Evolutionary conservation across 2,797 vertebrate species (phyloP).

Genomic region (Protosalanx chinensis): DNA sequence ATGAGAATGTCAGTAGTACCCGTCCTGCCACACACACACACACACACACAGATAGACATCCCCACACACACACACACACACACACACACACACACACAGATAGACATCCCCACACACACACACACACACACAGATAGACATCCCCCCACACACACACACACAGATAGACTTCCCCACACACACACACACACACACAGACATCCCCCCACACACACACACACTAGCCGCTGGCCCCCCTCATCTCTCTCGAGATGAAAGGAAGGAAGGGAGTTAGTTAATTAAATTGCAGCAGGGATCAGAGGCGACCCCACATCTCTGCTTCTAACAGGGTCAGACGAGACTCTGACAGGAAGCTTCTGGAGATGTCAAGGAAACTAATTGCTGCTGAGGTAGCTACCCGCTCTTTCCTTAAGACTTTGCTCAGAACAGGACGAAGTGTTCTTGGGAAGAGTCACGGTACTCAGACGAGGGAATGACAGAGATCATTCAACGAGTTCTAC

Average conservation of each 20-base stretch:
- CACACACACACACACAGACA: no score
- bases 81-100: no score
- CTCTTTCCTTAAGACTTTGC: background rate
- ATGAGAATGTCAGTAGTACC: conserved; percentile 5
- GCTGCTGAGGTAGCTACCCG: background rate
- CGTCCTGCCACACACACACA: background rate
- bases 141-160: background rate
- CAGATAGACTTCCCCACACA: no score
- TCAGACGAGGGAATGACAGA: background rate
- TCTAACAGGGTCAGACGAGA: background rate
- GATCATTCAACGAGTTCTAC: background rate
- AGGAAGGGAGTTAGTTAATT: conserved; percentile 25
- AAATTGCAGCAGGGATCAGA: conserved; percentile 19
- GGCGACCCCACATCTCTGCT: background rate
- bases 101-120: no score
- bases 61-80: no score
- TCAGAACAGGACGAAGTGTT: background rate
- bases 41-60: no score
- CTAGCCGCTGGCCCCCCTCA: conserved; percentile 17
- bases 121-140: background rate
- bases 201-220: no score
- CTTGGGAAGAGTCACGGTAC: background rate
- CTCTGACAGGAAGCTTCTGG: conserved; percentile 2
- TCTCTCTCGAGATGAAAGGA: conserved; percentile 22
- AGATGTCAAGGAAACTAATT: conserved; percentile 3